phyloP scores from a whole-genome alignment of 2,797 vertebrate genomes.

The Enteromius unitaeniatus region DNA sequence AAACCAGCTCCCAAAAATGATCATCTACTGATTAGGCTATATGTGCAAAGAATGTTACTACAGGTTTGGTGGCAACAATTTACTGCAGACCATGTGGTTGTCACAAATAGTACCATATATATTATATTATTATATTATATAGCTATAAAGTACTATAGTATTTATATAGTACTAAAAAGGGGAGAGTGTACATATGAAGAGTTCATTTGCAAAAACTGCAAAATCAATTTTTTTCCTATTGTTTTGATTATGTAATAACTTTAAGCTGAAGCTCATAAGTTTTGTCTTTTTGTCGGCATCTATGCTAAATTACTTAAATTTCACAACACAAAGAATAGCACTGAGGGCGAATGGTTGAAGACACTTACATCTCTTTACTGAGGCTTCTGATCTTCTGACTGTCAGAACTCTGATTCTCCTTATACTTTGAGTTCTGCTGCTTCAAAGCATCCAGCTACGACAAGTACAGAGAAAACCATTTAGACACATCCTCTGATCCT shows the following conservation, averaged over 20 bases:
- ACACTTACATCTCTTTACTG: constrained; percentile 89
- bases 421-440: constrained; percentile 82
- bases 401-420: constrained; percentile 85
- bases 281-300: too few species aligned
- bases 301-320: not conserved
- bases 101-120: not conserved
- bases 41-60: not conserved
- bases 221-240: too few species aligned
- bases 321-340: not conserved
- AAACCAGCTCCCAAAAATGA: not conserved
- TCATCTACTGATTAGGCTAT: not conserved
- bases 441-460: constrained; percentile 86
- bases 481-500: not conserved
- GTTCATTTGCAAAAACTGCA: too few species aligned
- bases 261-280: too few species aligned
- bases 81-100: not conserved
- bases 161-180: not conserved
- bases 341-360: not conserved
- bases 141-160: too few species aligned
- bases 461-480: constrained; percentile 7
- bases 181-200: not conserved
- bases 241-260: too few species aligned
- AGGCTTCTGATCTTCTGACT: constrained; percentile 84
- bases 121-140: too few species aligned
- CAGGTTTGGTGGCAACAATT: not conserved